Evolutionary conservation across 2,113 vertebrate species (phyloP).

Genomic region (Paradisaea rubra): DNA sequence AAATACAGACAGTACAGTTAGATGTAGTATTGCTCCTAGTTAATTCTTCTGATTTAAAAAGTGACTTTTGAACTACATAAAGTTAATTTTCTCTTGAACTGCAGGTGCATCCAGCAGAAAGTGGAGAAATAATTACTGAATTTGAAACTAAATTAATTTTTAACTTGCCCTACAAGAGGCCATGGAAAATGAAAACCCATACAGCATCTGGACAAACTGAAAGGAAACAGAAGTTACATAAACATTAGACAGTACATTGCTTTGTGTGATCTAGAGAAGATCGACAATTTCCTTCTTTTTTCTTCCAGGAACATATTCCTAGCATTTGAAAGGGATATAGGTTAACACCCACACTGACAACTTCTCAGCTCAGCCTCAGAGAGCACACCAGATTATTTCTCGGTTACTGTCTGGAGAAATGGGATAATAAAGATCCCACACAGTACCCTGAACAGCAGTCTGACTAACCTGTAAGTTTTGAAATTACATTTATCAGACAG

Average conservation of each 20-base stretch:
- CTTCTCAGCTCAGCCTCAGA: not conserved
- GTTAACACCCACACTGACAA: not conserved
- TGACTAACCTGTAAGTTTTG: not conserved
- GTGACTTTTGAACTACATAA: constrained; percentile 50
- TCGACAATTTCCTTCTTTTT: not conserved
- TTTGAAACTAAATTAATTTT: not conserved
- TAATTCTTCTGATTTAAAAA: constrained; percentile 58
- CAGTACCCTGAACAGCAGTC: not conserved
- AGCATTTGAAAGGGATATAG: not conserved
- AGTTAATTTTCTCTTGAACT: constrained; percentile 39
- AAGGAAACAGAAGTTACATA: not conserved
- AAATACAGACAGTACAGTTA: not conserved
- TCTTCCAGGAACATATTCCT: not conserved
- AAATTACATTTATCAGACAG: not conserved
- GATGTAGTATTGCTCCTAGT: constrained; percentile 30
- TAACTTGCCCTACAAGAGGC: not conserved
- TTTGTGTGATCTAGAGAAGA: not conserved
- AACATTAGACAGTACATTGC: not conserved
- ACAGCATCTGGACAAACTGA: not conserved
- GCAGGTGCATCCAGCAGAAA: not conserved
- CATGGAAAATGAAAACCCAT: not conserved
- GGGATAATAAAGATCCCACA: not conserved
- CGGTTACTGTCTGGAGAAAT: not conserved
- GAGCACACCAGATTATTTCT: not conserved
- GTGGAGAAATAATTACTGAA: not conserved